Percentiles rank a stretch among this genome's conserved stretches.
Conservation (phyloP, 2,888 invertebrate genomes). For the Eumerus sabulonum region DNA sequence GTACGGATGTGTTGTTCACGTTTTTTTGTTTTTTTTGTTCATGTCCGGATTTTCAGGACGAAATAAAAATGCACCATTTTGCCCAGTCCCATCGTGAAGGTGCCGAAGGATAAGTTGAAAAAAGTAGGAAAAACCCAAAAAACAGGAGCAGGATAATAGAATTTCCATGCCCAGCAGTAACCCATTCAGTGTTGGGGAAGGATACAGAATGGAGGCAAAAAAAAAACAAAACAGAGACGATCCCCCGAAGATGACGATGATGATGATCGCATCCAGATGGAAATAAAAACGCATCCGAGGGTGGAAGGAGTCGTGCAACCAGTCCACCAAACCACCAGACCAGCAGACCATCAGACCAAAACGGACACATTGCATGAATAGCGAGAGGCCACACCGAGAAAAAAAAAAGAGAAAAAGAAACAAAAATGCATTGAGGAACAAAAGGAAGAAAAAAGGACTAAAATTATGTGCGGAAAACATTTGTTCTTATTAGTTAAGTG, state of each 20-base stretch:
- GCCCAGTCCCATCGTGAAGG: constrained; percentile 27
- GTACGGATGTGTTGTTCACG: constrained; percentile 22
- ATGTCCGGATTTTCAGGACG: constrained; percentile 53
- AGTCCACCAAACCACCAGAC: constrained; percentile 18
- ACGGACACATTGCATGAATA: constrained; percentile 35
- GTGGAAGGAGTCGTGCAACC: constrained; percentile 22
- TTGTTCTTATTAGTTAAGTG: constrained; percentile 60
- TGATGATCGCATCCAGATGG: constrained; percentile 57
- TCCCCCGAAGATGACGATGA: constrained; percentile 35
- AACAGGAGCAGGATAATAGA: constrained; percentile 42
- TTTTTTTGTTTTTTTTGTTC: constrained; percentile 25
- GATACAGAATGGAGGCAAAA: constrained; percentile 8
- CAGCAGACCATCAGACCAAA: constrained; percentile 13
- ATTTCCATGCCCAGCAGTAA: constrained; percentile 59
- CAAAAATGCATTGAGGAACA: constrained; percentile 4
- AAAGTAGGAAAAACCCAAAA: constrained; percentile 69
- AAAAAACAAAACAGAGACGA: constrained; percentile 10
- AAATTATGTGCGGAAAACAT: constrained; percentile 50
- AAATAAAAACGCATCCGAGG: constrained; percentile 59
- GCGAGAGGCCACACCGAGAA: constrained; percentile 23
- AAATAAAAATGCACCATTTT: constrained; percentile 61
- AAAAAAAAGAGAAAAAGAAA: constrained; percentile 1
- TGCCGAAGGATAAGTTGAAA: constrained; percentile 51
- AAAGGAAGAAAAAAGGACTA: neutral
- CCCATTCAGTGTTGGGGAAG: constrained; percentile 48